Evolutionary conservation across 2,113 vertebrate genomes (phyloP), one percentile per base, ranked within the genome.

Genomic region (Pituophis catenifer): DNA sequence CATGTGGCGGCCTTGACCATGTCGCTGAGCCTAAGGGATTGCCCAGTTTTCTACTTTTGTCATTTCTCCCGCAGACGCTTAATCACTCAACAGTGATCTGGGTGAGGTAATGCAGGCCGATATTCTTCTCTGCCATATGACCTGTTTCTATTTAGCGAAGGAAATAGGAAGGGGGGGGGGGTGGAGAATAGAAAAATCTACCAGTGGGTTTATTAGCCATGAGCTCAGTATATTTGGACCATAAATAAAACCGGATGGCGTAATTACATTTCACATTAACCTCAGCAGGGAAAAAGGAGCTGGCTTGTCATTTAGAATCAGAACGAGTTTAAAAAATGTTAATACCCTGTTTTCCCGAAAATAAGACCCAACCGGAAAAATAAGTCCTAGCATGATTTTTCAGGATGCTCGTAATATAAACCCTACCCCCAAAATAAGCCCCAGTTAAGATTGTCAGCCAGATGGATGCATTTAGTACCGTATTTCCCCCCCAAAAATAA

Each of bases 1-100:
- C 85, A 81, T 89, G 94, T 89, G 53, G n/a, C n/a, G 81, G 93
- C 91, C 95, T 94, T 95, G 94, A 95, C 17, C 13, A 52, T 91
- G 96, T 96, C 95, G 94, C 96, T 94, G 96, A 97, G 93, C 95
- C 97, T 97, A 95, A 97, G 86, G 94, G 62, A 96, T 97, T 97
- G 92, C 54, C 94, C 95, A 21, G n/a, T 96, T 91, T 3, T 81
- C 94, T 94, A 93, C 94, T 96, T 96, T 93, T 88, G 55, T 29
- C 92, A 95, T 95, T 93, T 94, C 94, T 96, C 96, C 92, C 94
- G 93, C 90, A 92, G 93, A 96, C 44, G 93, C 91, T 96, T 97
- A 95, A 21, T 86, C 44, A 93, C 91, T 96, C 96, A 95, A 19
- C 75, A 2, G 44, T 29, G 94, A 48, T 54, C 86, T 88, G 65